phyloP scores from a whole-genome alignment of 2,888 invertebrate genomes.

The Ditula angustiorana region DNA sequence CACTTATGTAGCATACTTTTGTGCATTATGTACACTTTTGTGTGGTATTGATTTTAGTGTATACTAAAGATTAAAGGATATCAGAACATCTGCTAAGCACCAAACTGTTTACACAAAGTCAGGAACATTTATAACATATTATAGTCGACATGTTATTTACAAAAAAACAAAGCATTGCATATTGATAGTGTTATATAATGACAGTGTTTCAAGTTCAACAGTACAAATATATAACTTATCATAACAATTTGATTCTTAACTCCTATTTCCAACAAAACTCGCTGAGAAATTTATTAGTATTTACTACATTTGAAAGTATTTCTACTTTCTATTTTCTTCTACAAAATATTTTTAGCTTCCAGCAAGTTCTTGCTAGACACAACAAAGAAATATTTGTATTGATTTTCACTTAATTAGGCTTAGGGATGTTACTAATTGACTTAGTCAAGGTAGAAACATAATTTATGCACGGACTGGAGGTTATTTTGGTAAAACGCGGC shows the following conservation, averaged over 20 bases:
- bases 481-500: slow-evolving; percentile 15
- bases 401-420: slow-evolving; percentile 2
- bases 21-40: too few relatives aligned
- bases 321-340: too few relatives aligned
- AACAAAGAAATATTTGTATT: not conserved
- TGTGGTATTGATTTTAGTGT: too few relatives aligned
- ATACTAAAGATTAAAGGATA: too few relatives aligned
- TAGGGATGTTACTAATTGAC: not conserved
- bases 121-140: too few relatives aligned
- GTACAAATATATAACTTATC: too few relatives aligned
- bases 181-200: not conserved
- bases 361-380: not conserved
- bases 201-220: not conserved
- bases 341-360: not conserved
- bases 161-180: not conserved
- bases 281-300: too few relatives aligned
- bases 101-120: not conserved
- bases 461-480: slow-evolving; percentile 21
- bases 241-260: too few relatives aligned
- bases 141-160: not conserved
- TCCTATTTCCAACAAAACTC: too few relatives aligned
- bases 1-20: too few relatives aligned
- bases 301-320: too few relatives aligned
- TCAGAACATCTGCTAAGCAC: too few relatives aligned
- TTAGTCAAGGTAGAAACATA: not conserved